These are phyloP conservation scores for Sminthurides bifidus DNA, from an alignment of 1,140 invertebrate genomes.

Conservation along the genomic window DNA sequence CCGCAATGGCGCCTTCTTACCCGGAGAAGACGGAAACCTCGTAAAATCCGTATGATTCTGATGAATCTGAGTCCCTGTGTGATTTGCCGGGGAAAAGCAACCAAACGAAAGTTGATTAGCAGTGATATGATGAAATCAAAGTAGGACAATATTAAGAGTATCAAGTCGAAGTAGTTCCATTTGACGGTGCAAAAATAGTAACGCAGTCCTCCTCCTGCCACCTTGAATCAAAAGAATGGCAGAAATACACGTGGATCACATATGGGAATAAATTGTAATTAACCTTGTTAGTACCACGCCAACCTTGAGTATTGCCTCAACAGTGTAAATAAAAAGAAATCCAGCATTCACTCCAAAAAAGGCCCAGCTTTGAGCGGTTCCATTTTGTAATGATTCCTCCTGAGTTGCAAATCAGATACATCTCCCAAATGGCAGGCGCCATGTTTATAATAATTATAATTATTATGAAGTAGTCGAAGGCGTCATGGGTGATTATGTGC, in stretches of 20 bases:
- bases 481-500: constrained; percentile 6
- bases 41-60: constrained; percentile 7
- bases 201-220: constrained; percentile 4
- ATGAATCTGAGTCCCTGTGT: constrained; percentile 11
- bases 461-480: constrained; percentile 22
- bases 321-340: constrained; percentile 16
- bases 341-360: constrained; percentile 14
- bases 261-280: not conserved
- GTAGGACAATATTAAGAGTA: constrained; percentile 8
- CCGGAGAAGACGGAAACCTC: constrained; percentile 11
- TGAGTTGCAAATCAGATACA: not conserved
- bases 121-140: constrained; percentile 6
- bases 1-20: not conserved
- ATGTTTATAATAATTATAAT: constrained; percentile 20
- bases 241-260: not conserved
- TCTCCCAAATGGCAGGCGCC: constrained; percentile 19
- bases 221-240: not conserved
- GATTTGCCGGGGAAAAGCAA: not conserved
- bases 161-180: constrained; percentile 23
- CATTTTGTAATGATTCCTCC: not conserved
- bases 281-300: not conserved
- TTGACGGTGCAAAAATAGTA: constrained; percentile 15
- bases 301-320: constrained; percentile 22
- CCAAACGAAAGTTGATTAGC: not conserved
- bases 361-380: not conserved